These are phyloP conservation scores for Clarias laeviceps DNA, from an alignment of 2,797 vertebrate genomes.

Conservation along the genomic window DNA sequence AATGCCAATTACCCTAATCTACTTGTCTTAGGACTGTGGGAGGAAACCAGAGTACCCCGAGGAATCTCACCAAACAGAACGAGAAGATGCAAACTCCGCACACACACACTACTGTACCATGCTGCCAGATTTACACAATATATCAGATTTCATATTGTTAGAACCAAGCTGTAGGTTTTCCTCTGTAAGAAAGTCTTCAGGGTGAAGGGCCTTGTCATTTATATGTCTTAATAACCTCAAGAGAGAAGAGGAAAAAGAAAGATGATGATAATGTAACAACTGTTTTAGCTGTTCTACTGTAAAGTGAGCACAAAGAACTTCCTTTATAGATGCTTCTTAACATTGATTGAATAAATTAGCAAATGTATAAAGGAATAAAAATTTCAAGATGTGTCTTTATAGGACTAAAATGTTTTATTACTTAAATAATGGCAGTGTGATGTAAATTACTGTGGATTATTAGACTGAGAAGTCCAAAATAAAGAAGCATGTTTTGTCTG, in stretches of 20 bases:
- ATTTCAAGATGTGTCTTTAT: no score
- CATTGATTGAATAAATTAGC: not conserved
- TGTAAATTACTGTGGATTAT: not conserved
- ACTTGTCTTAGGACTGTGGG: no score
- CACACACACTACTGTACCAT: no score
- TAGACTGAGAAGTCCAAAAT: not conserved
- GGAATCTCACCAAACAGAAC: no score
- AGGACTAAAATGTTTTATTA: not conserved
- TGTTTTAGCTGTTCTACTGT: not conserved
- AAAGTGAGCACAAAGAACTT: not conserved
- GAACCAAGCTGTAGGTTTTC: not conserved
- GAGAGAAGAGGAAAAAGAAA: not conserved
- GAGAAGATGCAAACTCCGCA: no score
- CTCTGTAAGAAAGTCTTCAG: not conserved
- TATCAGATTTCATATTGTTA: not conserved
- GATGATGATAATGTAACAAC: not conserved
- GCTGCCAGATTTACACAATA: no score
- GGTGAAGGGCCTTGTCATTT: not conserved
- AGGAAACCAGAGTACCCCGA: no score
- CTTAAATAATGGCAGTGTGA: not conserved
- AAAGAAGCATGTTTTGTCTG: slow-evolving; percentile 6
- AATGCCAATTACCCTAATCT: no score
- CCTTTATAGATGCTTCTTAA: not conserved
- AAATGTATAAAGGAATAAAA: not conserved
- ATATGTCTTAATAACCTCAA: not conserved